Base-by-base conservation (phyloP, 2,888 invertebrate genomes). In the Noctua fimbriata region DNA sequence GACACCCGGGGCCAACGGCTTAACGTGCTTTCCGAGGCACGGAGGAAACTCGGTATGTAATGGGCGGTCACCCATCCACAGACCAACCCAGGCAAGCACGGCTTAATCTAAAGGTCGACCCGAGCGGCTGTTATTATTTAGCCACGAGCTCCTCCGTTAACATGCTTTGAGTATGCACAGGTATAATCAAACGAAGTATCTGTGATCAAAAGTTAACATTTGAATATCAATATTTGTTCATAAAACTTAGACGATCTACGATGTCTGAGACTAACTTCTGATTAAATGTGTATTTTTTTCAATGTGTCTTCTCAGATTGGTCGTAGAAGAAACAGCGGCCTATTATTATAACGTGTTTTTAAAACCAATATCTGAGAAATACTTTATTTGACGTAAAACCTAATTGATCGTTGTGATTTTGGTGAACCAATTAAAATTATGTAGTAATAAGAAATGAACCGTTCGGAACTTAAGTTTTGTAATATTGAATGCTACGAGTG, bases 401-500 rank as follows among this genome's bases (percentile, higher is more conserved):
- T 55, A n/a, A 55, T 58, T 58, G 24, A 10, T 21, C 55, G n/a
- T 28, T 32, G 21, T 49, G 28, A 16, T 73, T 28, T 21, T 60
- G 2, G 5, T 24, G 14, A 60, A 21, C 14, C 5, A 49, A 32
- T 28, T 16, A 28, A 60, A 60, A 28, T 28, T 24, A 66, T 24
- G 24, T 14, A 28, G 66, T 41, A 41, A 21, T 41, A 41, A 14
- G 44, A 9, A 44, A 67, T 9, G 32, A 63, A 24, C 21, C n/a
- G 5, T 52, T n/a, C 14, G 69, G 3, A 52, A 52, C 9, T 12
- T 24, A 18, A 21, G 18, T 47, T 32, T 32, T 18, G 10, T 44
- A 55, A 3, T 58, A 44, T 21, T 18, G 5, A 47, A n/a, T 28
- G 75, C 82, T 80, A 80, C 80, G 79, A 55, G 6, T 21, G 0